Conservation (phyloP, 2,888 invertebrate species). For the Caenorhabditis sp. region DNA sequence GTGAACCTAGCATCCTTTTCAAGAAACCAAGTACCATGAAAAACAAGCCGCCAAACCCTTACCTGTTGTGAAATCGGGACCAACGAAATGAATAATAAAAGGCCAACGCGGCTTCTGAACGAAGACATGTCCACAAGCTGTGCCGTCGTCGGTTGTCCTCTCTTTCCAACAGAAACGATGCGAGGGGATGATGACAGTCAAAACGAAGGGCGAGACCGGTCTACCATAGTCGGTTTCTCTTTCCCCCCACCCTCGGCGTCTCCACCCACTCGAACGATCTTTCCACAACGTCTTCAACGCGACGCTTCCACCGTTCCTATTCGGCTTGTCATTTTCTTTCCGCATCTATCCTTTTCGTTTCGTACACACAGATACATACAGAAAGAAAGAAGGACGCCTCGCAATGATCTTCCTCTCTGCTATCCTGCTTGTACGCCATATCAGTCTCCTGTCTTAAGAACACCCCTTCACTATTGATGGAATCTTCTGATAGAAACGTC, state of each 20-base stretch:
- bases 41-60: neutral
- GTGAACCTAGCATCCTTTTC: too few species aligned
- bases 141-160: conserved; percentile 42
- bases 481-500: conserved; percentile 22
- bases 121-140: conserved; percentile 55
- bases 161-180: conserved; percentile 36
- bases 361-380: conserved; percentile 32
- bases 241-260: conserved; percentile 49
- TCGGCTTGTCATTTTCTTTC: conserved; percentile 23
- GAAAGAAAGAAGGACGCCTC: conserved; percentile 46
- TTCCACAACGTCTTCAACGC: conserved; percentile 35
- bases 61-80: conserved; percentile 51
- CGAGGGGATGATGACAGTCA: conserved; percentile 48
- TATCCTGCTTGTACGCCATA: conserved; percentile 49
- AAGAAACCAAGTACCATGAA: too few species aligned
- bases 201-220: conserved; percentile 62
- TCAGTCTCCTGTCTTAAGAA: conserved; percentile 40
- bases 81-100: conserved; percentile 42
- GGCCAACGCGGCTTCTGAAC: conserved; percentile 54
- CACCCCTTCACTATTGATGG: conserved; percentile 50
- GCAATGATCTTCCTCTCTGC: conserved; percentile 44
- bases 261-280: conserved; percentile 52
- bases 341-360: conserved; percentile 45
- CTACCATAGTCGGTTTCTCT: conserved; percentile 59
- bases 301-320: conserved; percentile 33